Conservation (phyloP, 2,113 vertebrate species). For the Otolemur garnettii region DNA sequence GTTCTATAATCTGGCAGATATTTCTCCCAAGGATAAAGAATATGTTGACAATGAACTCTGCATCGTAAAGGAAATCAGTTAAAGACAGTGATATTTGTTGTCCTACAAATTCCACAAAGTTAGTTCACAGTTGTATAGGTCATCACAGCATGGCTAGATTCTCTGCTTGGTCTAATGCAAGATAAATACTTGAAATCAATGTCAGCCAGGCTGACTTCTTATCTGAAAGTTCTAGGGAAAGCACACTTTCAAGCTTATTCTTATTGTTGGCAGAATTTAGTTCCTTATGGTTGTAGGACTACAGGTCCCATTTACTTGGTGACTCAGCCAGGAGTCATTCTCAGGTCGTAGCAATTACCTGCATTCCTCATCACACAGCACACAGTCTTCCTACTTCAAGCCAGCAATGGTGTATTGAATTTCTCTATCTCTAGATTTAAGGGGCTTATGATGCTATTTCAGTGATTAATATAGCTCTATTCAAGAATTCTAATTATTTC, state of each 20-base stretch:
- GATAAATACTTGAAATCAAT: not conserved
- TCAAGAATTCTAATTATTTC: too few species aligned
- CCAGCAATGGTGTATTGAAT: not conserved
- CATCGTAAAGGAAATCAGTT: not conserved
- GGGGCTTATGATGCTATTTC: not conserved
- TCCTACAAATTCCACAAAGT: not conserved
- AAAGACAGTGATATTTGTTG: not conserved
- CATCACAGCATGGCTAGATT: not conserved
- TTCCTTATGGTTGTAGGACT: not conserved
- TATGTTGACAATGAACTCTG: not conserved
- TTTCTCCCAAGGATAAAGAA: constrained; percentile 7
- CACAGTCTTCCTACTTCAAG: not conserved
- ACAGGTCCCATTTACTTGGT: not conserved
- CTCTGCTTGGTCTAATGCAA: not conserved
- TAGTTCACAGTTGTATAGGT: not conserved
- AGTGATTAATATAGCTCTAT: too few species aligned
- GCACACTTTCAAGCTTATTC: not conserved
- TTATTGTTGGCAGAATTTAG: not conserved
- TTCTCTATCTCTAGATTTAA: not conserved
- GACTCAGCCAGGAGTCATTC: not conserved
- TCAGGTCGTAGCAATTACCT: not conserved
- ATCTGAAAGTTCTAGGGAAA: not conserved
- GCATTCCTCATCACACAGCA: not conserved
- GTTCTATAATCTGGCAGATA: not conserved
- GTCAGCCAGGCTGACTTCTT: not conserved